Conservation (phyloP, 2,797 vertebrate species). For the Moxostoma hubbsi region DNA sequence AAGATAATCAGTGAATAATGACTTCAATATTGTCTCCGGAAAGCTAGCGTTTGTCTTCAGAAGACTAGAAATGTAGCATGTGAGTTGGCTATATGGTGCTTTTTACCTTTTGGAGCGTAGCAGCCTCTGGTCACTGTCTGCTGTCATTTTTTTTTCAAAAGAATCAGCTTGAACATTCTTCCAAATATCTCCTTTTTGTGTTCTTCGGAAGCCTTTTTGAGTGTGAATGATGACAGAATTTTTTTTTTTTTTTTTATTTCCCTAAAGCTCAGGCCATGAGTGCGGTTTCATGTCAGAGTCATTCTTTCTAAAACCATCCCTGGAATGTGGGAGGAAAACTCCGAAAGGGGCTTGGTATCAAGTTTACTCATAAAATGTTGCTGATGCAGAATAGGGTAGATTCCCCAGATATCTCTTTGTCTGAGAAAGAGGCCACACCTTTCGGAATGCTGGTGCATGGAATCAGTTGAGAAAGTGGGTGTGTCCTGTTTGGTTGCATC, state of each 20-base stretch:
- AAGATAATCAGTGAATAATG: no score
- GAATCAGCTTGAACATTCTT: neutral
- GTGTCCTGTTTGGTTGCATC: neutral
- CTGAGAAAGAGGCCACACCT: neutral
- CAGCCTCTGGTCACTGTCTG: neutral
- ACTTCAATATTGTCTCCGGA: no score
- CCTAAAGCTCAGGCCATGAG: neutral
- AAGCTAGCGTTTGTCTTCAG: no score
- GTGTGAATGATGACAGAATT: neutral
- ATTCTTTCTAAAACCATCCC: neutral
- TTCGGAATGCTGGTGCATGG: neutral
- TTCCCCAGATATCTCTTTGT: constrained; percentile 18
- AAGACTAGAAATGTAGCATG: no score
- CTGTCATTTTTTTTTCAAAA: neutral
- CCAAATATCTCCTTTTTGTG: neutral
- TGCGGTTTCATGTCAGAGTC: neutral
- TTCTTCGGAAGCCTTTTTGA: neutral
- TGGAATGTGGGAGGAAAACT: neutral
- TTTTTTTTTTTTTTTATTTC: no score
- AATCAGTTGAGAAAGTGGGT: neutral
- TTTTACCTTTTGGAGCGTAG: neutral
- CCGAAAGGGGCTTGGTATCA: neutral
- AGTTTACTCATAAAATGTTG: constrained; percentile 1
- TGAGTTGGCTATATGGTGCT: no score
- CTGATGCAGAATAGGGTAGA: neutral